Base-by-base conservation (phyloP, 2,797 vertebrate species). In the Alfaro cultratus region DNA sequence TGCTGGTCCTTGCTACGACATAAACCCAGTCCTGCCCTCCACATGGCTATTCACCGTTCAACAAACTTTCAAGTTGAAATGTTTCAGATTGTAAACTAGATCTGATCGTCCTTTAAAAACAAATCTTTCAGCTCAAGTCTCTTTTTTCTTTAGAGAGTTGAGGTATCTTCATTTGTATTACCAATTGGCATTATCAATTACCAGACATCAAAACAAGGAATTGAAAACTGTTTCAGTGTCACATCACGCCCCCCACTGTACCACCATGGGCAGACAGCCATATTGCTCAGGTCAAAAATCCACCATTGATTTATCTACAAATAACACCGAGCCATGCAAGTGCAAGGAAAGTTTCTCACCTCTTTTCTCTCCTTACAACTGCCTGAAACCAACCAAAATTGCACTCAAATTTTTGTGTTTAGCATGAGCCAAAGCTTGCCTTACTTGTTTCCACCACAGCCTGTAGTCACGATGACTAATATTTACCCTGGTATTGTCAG, bases 401-500 rank as follows among this genome's bases (percentile, higher is more conserved):
- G 79, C 26, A 26, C 74, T 82, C 79, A 79, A 34, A 78, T 83
- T 76, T 89, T 78, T 85, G 83, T 71, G 74, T 72, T 80, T 36
- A 60, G 45, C 36, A 71, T 80, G 80, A 80, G 84, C 78, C 77
- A 80, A 79, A 74, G 72, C 85, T 73, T 80, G 80, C 75, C 84
- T 74, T 53, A 71, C 75, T 82, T 57, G 53, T 71, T 77, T 84
- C 79, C 45, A 77, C 86, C 87, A 78, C 76, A 72, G 75, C 79
- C 75, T 60, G 71, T 62, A 57, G 73, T 73, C 75, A 39, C 4
- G 47, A 88, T 94, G 94, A 94, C 90, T 94, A 92, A 93, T 86
- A 89, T 91, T 86, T 92, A 85, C 91, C 91, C 91, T 75, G 76
- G 82, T 80, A 78, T 78, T 91, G 88, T 93, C 85, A 91, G 80